Evolutionary conservation across 2,888 invertebrate genomes (phyloP).

Genomic region (Zelleria hepariella): DNA sequence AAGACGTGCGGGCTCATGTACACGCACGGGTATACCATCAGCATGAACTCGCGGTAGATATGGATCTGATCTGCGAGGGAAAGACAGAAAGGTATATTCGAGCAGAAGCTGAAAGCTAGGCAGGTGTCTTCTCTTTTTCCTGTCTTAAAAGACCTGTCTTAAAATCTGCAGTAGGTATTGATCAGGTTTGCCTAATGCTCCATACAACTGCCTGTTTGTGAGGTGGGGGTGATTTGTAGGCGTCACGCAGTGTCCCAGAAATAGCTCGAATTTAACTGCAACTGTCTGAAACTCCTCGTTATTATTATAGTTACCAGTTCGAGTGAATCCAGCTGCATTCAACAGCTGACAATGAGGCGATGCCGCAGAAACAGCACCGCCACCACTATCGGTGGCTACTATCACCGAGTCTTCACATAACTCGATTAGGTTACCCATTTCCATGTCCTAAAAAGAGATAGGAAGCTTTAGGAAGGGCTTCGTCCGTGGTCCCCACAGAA

Average conservation of each 20-base stretch:
- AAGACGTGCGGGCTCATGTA: slow-evolving; percentile 72
- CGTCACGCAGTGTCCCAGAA: too few species aligned
- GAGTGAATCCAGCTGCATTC: slow-evolving; percentile 40
- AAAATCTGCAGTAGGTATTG: too few species aligned
- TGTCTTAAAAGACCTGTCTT: not conserved
- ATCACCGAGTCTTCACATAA: slow-evolving; percentile 44
- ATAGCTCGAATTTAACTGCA: too few species aligned
- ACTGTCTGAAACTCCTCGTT: too few species aligned
- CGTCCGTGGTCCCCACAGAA: too few species aligned
- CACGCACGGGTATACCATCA: slow-evolving; percentile 67
- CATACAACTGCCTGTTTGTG: too few species aligned
- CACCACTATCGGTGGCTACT: slow-evolving; percentile 31
- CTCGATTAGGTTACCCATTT: slow-evolving; percentile 38
- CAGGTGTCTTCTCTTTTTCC: not conserved
- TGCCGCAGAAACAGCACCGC: slow-evolving; percentile 31
- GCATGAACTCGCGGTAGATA: slow-evolving; percentile 69
- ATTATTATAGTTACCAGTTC: slow-evolving; percentile 27
- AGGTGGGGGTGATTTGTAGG: too few species aligned
- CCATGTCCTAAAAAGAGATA: slow-evolving; percentile 38
- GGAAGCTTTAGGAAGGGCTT: too few species aligned
- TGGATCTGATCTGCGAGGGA: slow-evolving; percentile 67
- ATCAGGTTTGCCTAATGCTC: too few species aligned
- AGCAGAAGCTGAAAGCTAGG: not conserved
- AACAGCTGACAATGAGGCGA: slow-evolving; percentile 38
- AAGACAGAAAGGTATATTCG: not conserved